Conservation (phyloP, 2,888 invertebrate species). For the Nomada goodeniana region DNA sequence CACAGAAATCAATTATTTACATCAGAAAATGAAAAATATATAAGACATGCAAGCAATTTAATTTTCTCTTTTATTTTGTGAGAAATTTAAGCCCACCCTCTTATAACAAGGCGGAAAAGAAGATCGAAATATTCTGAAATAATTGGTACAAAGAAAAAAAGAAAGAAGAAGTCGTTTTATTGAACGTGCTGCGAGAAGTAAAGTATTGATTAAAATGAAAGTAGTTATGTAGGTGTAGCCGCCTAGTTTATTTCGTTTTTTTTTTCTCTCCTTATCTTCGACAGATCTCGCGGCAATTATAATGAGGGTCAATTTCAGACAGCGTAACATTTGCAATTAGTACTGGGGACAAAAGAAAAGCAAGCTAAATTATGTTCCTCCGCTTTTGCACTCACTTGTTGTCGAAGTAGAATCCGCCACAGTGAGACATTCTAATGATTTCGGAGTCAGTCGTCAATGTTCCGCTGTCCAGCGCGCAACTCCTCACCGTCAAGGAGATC, state of each 20-base stretch:
- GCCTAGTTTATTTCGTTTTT: not conserved
- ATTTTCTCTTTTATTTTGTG: no score
- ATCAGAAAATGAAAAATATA: no score
- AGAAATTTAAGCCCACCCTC: no score
- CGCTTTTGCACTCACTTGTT: slow-evolving; percentile 87
- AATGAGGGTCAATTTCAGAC: slow-evolving; percentile 29
- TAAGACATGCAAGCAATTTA: no score
- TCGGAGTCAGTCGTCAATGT: slow-evolving; percentile 98
- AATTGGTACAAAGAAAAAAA: not conserved
- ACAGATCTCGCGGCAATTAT: slow-evolving; percentile 10
- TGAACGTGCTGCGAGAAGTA: not conserved
- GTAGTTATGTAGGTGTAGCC: not conserved
- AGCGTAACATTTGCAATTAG: slow-evolving; percentile 8
- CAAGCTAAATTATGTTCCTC: slow-evolving; percentile 1
- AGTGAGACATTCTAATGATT: slow-evolving; percentile 98
- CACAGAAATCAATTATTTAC: no score
- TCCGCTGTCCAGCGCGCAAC: slow-evolving; percentile 97
- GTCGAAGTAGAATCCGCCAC: slow-evolving; percentile 96
- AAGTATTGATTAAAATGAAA: slow-evolving; percentile 27
- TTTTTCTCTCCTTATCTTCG: not conserved
- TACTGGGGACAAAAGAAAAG: slow-evolving; percentile 1
- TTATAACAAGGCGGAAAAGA: not conserved
- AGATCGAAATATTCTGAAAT: not conserved
- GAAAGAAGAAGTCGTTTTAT: not conserved
- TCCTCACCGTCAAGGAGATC: slow-evolving; percentile 93